These are phyloP conservation scores for Alcis repandata DNA, from an alignment of 2,888 invertebrate genomes.

Conservation along the genomic window DNA sequence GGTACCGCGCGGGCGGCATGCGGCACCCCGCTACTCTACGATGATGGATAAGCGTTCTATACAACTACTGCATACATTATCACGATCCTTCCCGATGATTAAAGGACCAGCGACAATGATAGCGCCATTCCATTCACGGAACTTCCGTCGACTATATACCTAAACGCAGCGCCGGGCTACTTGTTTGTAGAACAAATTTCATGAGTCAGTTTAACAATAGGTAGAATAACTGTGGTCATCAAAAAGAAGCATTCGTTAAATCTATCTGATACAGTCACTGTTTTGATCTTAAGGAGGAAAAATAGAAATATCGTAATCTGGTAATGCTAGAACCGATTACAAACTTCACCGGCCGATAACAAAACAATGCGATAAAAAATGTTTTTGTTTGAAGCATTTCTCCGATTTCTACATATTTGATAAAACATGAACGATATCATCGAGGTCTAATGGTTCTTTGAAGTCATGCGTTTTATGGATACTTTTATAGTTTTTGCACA, in stretches of 20 bases:
- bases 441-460: conserved; percentile 9
- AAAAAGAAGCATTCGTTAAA: background rate
- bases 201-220: too few species aligned
- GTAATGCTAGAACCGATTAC: conserved; percentile 61
- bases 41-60: background rate
- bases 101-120: conserved; percentile 9
- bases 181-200: background rate
- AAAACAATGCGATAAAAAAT: conserved; percentile 60
- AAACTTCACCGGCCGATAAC: conserved; percentile 58
- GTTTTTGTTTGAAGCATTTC: conserved; percentile 48
- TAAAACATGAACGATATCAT: conserved; percentile 15
- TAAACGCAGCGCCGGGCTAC: background rate
- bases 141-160: conserved; percentile 2
- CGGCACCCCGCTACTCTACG: background rate
- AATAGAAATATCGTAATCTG: conserved; percentile 44
- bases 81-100: conserved; percentile 4
- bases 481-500: conserved; percentile 47
- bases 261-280: background rate
- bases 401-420: conserved; percentile 30
- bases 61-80: background rate
- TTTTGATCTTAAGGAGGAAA: conserved; percentile 3
- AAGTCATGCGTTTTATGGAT: conserved; percentile 23
- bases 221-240: background rate
- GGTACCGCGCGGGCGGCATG: conserved; percentile 34
- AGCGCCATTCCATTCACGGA: background rate